Evolutionary conservation across 2,113 vertebrate genomes (phyloP).

Genomic region (Melospiza melodia): DNA sequence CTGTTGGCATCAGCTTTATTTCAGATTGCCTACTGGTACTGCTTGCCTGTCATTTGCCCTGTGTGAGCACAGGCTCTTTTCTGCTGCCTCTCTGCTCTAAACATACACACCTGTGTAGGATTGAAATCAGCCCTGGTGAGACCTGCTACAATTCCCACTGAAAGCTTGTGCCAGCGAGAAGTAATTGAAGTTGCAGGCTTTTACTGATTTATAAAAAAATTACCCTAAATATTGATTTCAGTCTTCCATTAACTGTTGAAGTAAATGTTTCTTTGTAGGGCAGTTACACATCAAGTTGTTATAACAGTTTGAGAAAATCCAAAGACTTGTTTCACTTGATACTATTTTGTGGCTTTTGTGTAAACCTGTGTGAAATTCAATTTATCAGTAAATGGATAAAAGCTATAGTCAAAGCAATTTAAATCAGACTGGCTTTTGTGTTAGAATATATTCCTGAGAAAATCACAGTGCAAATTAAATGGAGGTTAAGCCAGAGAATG

Average conservation of each 20-base stretch:
- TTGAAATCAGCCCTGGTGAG: background rate
- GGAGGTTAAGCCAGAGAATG: background rate
- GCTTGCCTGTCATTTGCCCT: background rate
- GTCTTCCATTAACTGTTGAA: background rate
- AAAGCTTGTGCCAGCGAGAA: background rate
- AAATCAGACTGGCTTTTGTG: background rate
- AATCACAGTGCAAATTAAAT: background rate
- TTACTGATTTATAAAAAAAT: background rate
- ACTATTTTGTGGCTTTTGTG: background rate
- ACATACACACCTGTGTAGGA: background rate
- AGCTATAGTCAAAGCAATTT: background rate
- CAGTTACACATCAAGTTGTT: background rate
- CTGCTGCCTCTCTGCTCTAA: background rate
- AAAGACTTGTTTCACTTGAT: background rate
- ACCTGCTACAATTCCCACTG: background rate
- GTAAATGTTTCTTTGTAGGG: background rate
- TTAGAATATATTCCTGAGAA: background rate
- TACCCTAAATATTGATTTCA: background rate
- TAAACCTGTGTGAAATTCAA: background rate
- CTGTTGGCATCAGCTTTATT: background rate
- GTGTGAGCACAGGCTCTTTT: background rate
- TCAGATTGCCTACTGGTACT: background rate
- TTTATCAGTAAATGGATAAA: background rate
- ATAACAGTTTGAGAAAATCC: background rate
- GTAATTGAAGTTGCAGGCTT: background rate